These are phyloP conservation scores for Drosophila yakuba DNA, from an alignment of 1,140 invertebrate species.

Conservation along the genomic window DNA sequence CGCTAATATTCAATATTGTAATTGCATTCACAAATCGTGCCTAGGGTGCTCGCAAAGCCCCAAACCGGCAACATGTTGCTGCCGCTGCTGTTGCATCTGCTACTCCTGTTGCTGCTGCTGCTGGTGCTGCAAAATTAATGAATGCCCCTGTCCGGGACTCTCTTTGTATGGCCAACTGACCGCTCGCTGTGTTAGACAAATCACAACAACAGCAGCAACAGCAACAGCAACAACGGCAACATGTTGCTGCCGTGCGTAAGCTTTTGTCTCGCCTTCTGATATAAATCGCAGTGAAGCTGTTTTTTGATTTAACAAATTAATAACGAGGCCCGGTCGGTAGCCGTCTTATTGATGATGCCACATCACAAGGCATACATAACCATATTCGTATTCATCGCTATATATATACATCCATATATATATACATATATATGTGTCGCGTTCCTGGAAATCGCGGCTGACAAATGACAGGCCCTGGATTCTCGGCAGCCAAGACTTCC, in stretches of 20 bases:
- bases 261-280: slow-evolving; percentile 65
- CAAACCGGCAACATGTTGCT: slow-evolving; percentile 29
- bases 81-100: slow-evolving; percentile 27
- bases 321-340: slow-evolving; percentile 72
- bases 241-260: slow-evolving; percentile 70
- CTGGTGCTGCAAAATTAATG: slow-evolving; percentile 70
- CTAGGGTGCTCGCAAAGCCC: slow-evolving; percentile 12
- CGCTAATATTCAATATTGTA: slow-evolving; percentile 84
- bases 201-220: slow-evolving; percentile 67
- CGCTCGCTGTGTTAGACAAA: slow-evolving; percentile 83
- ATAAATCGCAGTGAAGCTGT: slow-evolving; percentile 69
- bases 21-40: slow-evolving; percentile 83
- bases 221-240: slow-evolving; percentile 12
- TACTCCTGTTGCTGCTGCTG: slow-evolving; percentile 29
- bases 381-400: slow-evolving; percentile 7
- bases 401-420: slow-evolving; percentile 1
- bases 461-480: slow-evolving; percentile 68
- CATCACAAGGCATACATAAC: slow-evolving; percentile 29
- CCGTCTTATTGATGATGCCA: slow-evolving; percentile 80
- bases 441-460: slow-evolving; percentile 68
- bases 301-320: slow-evolving; percentile 84
- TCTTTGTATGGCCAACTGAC: slow-evolving; percentile 73
- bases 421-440: slow-evolving; percentile 8
- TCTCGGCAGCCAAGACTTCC: slow-evolving; percentile 58
- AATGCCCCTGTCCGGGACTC: slow-evolving; percentile 58